Evolutionary conservation across 2,888 invertebrate genomes (phyloP).

Genomic region (Cynaeus angustus): DNA sequence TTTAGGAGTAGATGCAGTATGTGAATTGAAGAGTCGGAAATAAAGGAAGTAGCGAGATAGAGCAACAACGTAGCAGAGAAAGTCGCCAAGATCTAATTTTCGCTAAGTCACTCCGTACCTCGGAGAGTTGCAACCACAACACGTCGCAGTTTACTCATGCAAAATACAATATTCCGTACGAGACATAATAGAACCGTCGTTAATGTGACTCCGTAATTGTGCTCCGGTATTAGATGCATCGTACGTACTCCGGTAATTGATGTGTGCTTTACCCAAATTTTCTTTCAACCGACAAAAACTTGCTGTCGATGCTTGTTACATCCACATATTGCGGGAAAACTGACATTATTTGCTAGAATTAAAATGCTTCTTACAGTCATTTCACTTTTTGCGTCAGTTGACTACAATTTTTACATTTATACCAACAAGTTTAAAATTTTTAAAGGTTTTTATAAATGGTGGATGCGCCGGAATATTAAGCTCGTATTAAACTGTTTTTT

Average conservation of each 20-base stretch:
- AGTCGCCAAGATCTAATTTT: conserved; percentile 65
- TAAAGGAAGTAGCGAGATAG: conserved; percentile 59
- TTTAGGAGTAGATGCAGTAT: conserved; percentile 51
- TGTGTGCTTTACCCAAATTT: conserved; percentile 42
- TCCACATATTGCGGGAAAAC: neutral
- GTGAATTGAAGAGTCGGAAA: conserved; percentile 59
- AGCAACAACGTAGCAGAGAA: conserved; percentile 58
- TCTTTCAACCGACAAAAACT: conserved; percentile 19
- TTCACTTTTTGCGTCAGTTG: no score
- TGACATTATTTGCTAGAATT: neutral
- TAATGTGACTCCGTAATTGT: conserved; percentile 62
- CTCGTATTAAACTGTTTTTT: no score
- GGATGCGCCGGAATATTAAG: no score
- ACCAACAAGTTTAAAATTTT: no score
- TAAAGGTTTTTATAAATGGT: no score
- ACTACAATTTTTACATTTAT: no score
- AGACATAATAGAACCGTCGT: conserved; percentile 61
- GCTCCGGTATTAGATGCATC: conserved; percentile 59
- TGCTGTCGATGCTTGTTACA: neutral
- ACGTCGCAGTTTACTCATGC: conserved; percentile 65
- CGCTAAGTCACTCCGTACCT: conserved; percentile 64
- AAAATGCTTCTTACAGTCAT: no score
- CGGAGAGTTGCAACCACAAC: conserved; percentile 63
- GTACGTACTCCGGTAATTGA: conserved; percentile 59
- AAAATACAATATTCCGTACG: conserved; percentile 64